These are phyloP conservation scores for Diacarnus erythraeanus DNA, from an alignment of 37 sponge, comb jelly and placozoan genomes.

Conservation along the genomic window DNA sequence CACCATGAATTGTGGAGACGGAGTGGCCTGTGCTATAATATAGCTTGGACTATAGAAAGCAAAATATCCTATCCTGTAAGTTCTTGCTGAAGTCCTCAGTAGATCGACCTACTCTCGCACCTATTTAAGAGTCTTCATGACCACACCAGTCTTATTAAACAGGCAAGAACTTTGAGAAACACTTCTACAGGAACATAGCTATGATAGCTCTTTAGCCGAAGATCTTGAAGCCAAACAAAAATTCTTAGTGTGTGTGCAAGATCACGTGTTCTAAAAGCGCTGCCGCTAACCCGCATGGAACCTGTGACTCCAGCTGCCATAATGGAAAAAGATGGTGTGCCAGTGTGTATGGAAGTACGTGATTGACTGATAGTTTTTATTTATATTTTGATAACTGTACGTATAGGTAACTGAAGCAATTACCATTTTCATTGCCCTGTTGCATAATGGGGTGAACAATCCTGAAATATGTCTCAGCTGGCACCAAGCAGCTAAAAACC, in stretches of 20 bases:
- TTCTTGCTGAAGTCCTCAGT: too few species aligned
- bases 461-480: background rate
- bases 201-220: too few species aligned
- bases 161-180: too few species aligned
- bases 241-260: background rate
- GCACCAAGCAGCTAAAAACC: background rate
- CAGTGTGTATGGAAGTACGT: background rate
- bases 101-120: too few species aligned
- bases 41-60: too few species aligned
- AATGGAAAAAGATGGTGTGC: background rate
- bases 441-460: background rate
- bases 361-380: background rate
- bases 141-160: too few species aligned
- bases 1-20: too few species aligned
- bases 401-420: constrained; percentile 22
- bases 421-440: constrained; percentile 14
- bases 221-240: background rate
- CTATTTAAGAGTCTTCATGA: too few species aligned
- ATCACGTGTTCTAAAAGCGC: constrained; percentile 2
- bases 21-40: too few species aligned
- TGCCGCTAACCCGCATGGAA: background rate
- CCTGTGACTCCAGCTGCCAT: background rate
- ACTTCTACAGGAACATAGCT: too few species aligned
- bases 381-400: background rate
- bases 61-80: too few species aligned